Evolutionary conservation across 2,113 vertebrate genomes (phyloP).

Genomic region (Gnathonemus echidnorhynchus): DNA sequence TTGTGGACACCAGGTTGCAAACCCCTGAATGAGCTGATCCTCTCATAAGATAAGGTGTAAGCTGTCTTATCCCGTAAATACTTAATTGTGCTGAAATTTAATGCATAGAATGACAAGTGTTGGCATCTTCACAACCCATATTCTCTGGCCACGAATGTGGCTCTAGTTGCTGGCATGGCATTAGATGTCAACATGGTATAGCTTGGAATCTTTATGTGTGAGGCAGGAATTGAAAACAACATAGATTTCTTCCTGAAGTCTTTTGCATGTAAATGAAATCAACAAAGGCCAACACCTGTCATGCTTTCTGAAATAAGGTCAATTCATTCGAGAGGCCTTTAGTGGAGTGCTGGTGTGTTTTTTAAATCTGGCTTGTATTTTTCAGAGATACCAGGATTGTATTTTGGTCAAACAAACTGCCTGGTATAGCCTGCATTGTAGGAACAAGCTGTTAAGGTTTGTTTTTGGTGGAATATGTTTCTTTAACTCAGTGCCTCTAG

Average conservation of each 20-base stretch:
- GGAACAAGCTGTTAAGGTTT: background rate
- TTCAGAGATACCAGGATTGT: background rate
- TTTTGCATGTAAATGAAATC: background rate
- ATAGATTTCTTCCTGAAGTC: background rate
- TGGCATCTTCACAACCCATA: background rate
- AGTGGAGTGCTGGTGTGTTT: background rate
- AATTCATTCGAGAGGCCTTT: background rate
- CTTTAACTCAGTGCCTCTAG: background rate
- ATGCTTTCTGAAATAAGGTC: background rate
- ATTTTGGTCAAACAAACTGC: background rate
- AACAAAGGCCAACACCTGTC: background rate
- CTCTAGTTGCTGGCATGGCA: background rate
- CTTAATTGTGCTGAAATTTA: background rate
- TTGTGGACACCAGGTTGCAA: background rate
- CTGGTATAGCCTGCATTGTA: background rate
- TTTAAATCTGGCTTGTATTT: background rate
- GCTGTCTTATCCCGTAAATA: background rate
- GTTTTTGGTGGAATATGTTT: background rate
- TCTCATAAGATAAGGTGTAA: background rate
- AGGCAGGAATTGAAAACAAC: background rate
- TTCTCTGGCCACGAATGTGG: background rate
- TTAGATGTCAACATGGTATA: background rate
- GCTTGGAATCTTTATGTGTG: background rate
- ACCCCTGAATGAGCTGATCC: background rate
- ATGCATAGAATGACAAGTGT: background rate